Evolutionary conservation across 2,888 invertebrate species (phyloP).

Genomic region (Allacma fusca): DNA sequence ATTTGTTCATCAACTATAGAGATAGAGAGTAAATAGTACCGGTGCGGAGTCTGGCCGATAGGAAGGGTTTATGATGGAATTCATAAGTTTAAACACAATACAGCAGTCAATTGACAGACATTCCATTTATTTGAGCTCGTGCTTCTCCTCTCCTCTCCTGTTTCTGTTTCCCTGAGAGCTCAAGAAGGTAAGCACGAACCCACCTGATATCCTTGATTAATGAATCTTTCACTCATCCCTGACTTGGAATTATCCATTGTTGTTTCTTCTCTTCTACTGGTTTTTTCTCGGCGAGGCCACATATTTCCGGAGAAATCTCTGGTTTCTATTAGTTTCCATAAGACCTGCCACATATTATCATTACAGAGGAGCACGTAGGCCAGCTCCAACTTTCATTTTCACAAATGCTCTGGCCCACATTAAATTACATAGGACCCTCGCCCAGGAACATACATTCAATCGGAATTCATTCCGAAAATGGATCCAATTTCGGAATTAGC

Average conservation of each 20-base stretch:
- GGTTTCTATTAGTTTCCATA: neutral
- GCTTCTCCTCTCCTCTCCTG: constrained; percentile 25
- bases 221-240: constrained; percentile 49
- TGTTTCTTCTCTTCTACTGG: constrained; percentile 31
- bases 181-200: constrained; percentile 23
- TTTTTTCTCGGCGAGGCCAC: constrained; percentile 4
- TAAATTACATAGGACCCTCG: too few species aligned
- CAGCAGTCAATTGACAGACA: constrained; percentile 31
- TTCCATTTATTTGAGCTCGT: constrained; percentile 36
- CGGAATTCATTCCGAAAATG: too few species aligned
- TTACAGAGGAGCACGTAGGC: too few species aligned
- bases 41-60: too few species aligned
- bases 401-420: too few species aligned
- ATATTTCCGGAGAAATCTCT: constrained; percentile 18
- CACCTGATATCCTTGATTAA: constrained; percentile 46
- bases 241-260: constrained; percentile 50
- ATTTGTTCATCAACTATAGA: too few species aligned
- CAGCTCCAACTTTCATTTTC: too few species aligned
- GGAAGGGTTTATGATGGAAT: neutral
- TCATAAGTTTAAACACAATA: neutral
- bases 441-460: too few species aligned
- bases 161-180: neutral
- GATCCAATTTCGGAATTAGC: too few species aligned
- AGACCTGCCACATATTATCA: too few species aligned
- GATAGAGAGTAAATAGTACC: too few species aligned